These are phyloP conservation scores for Brachymystax lenok DNA, from an alignment of 2,797 vertebrate species.

Conservation along the genomic window DNA sequence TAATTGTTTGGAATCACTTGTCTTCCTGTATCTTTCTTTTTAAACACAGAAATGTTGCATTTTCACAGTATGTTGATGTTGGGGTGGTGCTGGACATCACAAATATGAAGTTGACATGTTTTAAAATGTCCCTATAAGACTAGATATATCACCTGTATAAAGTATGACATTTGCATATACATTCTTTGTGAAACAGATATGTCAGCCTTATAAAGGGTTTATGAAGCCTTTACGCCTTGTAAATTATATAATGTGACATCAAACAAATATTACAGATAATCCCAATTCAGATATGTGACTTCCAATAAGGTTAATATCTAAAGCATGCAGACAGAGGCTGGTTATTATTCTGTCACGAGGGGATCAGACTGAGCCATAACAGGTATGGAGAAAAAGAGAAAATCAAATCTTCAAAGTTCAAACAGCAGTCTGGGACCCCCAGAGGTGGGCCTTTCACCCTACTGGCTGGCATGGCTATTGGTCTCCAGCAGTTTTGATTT, in stretches of 20 bases:
- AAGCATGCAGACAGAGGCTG: constrained; percentile 7
- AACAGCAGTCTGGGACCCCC: constrained; percentile 9
- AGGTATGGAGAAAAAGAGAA: constrained; percentile 5
- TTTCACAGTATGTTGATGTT: too few relatives aligned
- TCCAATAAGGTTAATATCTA: neutral
- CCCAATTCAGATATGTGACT: neutral
- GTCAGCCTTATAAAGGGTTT: neutral
- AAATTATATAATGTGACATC: neutral
- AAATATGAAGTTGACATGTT: too few relatives aligned
- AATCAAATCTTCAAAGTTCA: constrained; percentile 22
- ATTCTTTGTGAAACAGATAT: neutral
- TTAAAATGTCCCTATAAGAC: neutral
- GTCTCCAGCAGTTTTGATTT: constrained; percentile 6
- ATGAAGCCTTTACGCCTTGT: neutral
- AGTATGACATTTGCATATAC: neutral
- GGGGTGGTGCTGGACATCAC: too few relatives aligned
- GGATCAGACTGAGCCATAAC: constrained; percentile 1
- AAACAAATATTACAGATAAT: neutral
- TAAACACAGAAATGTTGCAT: too few relatives aligned
- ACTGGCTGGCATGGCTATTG: constrained; percentile 5
- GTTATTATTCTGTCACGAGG: neutral
- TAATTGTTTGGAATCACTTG: too few relatives aligned
- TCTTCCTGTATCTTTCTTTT: too few relatives aligned
- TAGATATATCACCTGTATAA: neutral
- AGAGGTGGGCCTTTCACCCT: neutral